Evolutionary conservation across 2,888 invertebrate genomes (phyloP).

Genomic region (Drosophila testacea): DNA sequence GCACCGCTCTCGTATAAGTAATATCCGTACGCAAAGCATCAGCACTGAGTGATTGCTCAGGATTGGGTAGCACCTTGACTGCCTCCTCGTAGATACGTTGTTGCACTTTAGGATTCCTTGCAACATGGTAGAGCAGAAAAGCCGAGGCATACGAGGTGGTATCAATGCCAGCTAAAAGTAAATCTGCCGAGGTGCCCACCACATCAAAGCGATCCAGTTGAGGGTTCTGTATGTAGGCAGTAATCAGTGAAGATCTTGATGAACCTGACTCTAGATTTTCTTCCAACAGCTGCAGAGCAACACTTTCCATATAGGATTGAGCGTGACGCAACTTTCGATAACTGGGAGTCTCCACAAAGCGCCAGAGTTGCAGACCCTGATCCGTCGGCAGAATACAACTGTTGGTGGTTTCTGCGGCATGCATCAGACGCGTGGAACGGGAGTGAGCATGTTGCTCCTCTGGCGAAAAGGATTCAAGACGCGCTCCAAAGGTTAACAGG

Average conservation of each 20-base stretch:
- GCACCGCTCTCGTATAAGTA: conserved; percentile 90
- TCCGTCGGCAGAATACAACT: conserved; percentile 85
- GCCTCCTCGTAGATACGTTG: conserved; percentile 89
- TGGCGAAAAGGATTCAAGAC: conserved; percentile 89
- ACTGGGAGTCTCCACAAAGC: conserved; percentile 89
- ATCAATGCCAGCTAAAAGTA: conserved; percentile 94
- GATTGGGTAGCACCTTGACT: conserved; percentile 86
- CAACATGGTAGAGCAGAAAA: conserved; percentile 92
- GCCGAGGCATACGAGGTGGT: conserved; percentile 92
- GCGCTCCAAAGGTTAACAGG: conserved; percentile 89
- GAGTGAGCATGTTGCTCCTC: conserved; percentile 88
- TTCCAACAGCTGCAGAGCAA: conserved; percentile 88
- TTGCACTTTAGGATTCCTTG: conserved; percentile 89
- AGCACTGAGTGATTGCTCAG: conserved; percentile 86
- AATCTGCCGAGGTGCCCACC: conserved; percentile 93
- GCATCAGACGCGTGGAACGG: conserved; percentile 89
- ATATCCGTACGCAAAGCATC: conserved; percentile 87
- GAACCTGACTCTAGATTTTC: conserved; percentile 85
- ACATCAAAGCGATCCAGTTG: conserved; percentile 91
- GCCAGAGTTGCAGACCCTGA: conserved; percentile 87
- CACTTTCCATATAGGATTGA: conserved; percentile 90
- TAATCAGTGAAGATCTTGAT: conserved; percentile 86
- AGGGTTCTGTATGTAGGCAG: conserved; percentile 89
- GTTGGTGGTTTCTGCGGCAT: conserved; percentile 91
- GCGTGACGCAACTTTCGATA: conserved; percentile 89